A percentile compares a stretch with the other conserved stretches of the same genome.
phyloP scores from a whole-genome alignment of 35 echinoderm and acorn worm genomes.

The Anneissia japonica region DNA sequence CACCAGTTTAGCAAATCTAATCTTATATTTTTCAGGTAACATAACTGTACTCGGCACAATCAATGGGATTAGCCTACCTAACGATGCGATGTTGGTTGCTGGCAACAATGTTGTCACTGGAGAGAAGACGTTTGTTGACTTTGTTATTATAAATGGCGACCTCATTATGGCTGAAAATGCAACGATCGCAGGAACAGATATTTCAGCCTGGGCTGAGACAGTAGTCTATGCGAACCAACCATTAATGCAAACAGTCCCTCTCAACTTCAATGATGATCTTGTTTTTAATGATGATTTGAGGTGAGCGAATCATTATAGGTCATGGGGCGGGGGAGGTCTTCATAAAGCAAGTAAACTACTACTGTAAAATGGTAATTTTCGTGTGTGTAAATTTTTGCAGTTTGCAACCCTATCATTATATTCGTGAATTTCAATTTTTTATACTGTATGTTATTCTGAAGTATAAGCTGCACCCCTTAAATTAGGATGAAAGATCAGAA shows the following conservation, averaged over 20 bases:
- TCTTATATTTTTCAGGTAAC: too few relatives aligned
- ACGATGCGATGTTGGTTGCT: not conserved
- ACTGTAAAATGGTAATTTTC: not conserved
- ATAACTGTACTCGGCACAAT: not conserved
- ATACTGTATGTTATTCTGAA: too few relatives aligned
- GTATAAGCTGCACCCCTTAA: too few relatives aligned
- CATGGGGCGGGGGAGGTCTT: not conserved
- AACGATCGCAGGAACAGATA: not conserved
- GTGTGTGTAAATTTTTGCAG: not conserved
- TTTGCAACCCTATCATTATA: too few relatives aligned
- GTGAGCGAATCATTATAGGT: not conserved
- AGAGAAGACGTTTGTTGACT: not conserved
- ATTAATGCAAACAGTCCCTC: not conserved
- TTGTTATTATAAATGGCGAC: not conserved
- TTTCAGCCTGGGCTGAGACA: not conserved
- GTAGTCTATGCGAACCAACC: not conserved
- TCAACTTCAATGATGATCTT: not conserved
- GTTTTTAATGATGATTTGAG: not conserved
- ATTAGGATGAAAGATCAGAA: too few relatives aligned
- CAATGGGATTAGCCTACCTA: not conserved
- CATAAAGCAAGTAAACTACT: too few relatives aligned
- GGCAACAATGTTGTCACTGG: not conserved
- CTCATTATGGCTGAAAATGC: not conserved
- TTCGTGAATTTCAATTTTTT: too few relatives aligned
- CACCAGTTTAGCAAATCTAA: too few relatives aligned